These are phyloP conservation scores for Exaiptasia diaphana DNA, from an alignment of 64 coral and sea anemone genomes.

Conservation along the genomic window DNA sequence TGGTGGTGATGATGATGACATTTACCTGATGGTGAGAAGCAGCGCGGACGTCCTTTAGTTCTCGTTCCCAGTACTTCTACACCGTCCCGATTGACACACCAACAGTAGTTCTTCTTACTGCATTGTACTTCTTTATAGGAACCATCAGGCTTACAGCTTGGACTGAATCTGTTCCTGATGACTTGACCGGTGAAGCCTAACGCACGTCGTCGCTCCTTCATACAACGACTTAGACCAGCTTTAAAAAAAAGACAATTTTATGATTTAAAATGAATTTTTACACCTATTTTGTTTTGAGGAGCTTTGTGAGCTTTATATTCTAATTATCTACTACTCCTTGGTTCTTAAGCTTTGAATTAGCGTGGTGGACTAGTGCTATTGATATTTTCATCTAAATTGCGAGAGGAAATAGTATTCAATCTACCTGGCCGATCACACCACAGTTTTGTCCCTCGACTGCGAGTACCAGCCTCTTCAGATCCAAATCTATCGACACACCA, in stretches of 20 bases:
- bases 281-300: no score
- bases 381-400: no score
- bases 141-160: conserved; percentile 67
- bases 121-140: conserved; percentile 77
- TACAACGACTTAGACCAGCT: conserved; percentile 72
- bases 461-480: conserved; percentile 64
- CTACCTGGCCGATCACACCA: conserved; percentile 79
- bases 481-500: conserved; percentile 90
- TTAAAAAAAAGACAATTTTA: not conserved
- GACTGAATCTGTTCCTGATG: conserved; percentile 36
- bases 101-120: conserved; percentile 27
- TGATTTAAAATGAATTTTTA: not conserved
- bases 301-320: no score
- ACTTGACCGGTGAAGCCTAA: conserved; percentile 45
- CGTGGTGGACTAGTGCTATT: no score
- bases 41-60: conserved; percentile 30
- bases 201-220: conserved; percentile 63
- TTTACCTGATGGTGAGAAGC: conserved; percentile 51
- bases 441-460: conserved; percentile 50
- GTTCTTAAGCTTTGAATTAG: no score
- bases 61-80: conserved; percentile 66
- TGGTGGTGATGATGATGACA: no score
- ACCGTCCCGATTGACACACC: conserved; percentile 82
- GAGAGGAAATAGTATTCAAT: no score
- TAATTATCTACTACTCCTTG: no score